Percentiles rank a stretch among this genome's conserved stretches.
Conservation (phyloP, 2,113 vertebrate genomes). For the Poecilia latipinna region DNA sequence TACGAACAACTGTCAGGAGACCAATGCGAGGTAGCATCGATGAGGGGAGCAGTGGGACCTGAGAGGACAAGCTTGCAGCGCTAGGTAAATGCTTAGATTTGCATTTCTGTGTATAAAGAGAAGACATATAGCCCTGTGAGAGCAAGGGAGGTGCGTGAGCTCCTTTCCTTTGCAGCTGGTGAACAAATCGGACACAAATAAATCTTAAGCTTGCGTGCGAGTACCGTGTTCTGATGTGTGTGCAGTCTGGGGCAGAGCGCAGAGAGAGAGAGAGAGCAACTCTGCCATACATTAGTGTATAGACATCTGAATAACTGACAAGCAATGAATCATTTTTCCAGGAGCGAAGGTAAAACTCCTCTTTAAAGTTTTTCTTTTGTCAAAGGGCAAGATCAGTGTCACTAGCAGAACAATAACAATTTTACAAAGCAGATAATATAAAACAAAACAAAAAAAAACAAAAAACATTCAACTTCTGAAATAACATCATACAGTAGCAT, state of each 20-base stretch:
- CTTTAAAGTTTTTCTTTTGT: constrained; percentile 39
- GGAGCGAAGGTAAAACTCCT: constrained; percentile 44
- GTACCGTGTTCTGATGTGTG: constrained; percentile 33
- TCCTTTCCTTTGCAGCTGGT: constrained; percentile 60
- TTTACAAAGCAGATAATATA: constrained; percentile 59
- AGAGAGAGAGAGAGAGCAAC: constrained; percentile 32
- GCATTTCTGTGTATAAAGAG: constrained; percentile 60
- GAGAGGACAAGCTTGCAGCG: constrained; percentile 64
- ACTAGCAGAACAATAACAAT: constrained; percentile 58
- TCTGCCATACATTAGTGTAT: constrained; percentile 75
- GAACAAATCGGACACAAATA: constrained; percentile 56
- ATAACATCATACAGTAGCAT: constrained; percentile 70
- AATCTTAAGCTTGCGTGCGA: constrained; percentile 20
- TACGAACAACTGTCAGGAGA: constrained; percentile 26
- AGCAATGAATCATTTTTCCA: constrained; percentile 36
- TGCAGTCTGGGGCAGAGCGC: constrained; percentile 32
- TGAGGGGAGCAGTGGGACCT: constrained; percentile 46
- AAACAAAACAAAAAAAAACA: constrained; percentile 36
- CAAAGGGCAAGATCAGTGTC: constrained; percentile 54
- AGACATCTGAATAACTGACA: constrained; percentile 45
- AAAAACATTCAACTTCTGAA: constrained; percentile 46
- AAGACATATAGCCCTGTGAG: constrained; percentile 61
- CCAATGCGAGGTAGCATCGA: constrained; percentile 64
- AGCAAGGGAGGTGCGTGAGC: constrained; percentile 35
- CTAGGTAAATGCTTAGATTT: constrained; percentile 59